Percentiles rank a stretch among this genome's conserved stretches.
Conservation (phyloP, 1,140 invertebrate species). For the Zaprionus tsacasi region DNA sequence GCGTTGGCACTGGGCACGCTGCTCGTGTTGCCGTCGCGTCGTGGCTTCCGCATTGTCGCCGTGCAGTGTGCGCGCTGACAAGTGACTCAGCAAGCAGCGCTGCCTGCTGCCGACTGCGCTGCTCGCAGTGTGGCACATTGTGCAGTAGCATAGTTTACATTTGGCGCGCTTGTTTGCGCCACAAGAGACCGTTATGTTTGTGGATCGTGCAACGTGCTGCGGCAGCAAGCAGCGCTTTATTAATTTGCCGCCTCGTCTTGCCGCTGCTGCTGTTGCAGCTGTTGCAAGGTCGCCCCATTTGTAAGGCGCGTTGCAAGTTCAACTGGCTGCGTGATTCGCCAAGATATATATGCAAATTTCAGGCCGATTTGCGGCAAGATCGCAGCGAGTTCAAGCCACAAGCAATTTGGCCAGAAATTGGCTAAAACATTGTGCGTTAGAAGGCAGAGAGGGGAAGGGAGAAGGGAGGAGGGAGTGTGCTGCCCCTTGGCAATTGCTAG, state of each 20-base stretch:
- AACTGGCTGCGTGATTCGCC: conserved; percentile 10
- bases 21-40: conserved; percentile 23
- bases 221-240: conserved; percentile 58
- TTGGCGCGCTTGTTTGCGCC: conserved; percentile 52
- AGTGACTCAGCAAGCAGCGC: conserved; percentile 57
- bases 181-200: conserved; percentile 70
- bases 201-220: conserved; percentile 52
- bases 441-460: too few relatives aligned
- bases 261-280: conserved; percentile 38
- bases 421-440: conserved; percentile 60
- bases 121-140: background rate
- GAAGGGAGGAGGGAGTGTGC: conserved; percentile 21
- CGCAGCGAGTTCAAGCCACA: conserved; percentile 53
- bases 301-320: conserved; percentile 44
- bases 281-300: conserved; percentile 68
- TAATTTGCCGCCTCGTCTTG: conserved; percentile 52
- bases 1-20: conserved; percentile 43
- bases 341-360: conserved; percentile 26
- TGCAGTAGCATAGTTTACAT: conserved; percentile 47
- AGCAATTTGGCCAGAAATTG: conserved; percentile 65
- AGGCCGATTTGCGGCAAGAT: background rate
- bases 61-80: conserved; percentile 48
- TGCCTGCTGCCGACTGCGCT: background rate
- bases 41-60: conserved; percentile 68
- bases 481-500: conserved; percentile 36